Evolutionary conservation across 2,113 vertebrate genomes (phyloP).

Genomic region (Perca fluviatilis): DNA sequence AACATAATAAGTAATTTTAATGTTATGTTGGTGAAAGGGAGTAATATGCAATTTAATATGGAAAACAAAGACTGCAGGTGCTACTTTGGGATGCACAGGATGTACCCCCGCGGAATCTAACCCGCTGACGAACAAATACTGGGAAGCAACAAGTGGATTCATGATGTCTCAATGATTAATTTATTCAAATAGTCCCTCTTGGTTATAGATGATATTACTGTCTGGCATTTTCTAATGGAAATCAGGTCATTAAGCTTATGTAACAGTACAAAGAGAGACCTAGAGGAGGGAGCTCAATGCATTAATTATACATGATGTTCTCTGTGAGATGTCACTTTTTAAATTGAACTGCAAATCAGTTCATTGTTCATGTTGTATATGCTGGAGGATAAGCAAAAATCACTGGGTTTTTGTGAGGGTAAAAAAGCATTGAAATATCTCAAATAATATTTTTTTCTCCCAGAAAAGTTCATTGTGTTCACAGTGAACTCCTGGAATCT

Average conservation of each 20-base stretch:
- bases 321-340: constrained; percentile 37
- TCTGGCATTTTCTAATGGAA: constrained; percentile 67
- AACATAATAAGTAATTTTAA: not conserved
- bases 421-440: too few species aligned
- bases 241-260: constrained; percentile 52
- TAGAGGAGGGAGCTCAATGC: constrained; percentile 7
- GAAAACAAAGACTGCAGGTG: constrained; percentile 38
- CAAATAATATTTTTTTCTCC: too few species aligned
- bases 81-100: constrained; percentile 21
- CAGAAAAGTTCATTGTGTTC: not conserved
- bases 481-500: not conserved
- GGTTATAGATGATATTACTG: constrained; percentile 36
- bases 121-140: constrained; percentile 28
- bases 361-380: constrained; percentile 10
- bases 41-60: not conserved
- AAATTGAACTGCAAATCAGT: constrained; percentile 30
- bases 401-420: not conserved
- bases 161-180: constrained; percentile 47
- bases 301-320: constrained; percentile 54
- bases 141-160: constrained; percentile 43
- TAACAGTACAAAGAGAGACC: constrained; percentile 46
- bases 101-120: constrained; percentile 9
- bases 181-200: constrained; percentile 46
- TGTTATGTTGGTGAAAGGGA: constrained; percentile 10
- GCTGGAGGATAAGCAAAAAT: not conserved